A percentile compares a stretch with the other conserved stretches of the same genome.
These are phyloP conservation scores for Poeciliopsis turneri DNA, from an alignment of 2,797 vertebrate genomes.

Conservation along the genomic window DNA sequence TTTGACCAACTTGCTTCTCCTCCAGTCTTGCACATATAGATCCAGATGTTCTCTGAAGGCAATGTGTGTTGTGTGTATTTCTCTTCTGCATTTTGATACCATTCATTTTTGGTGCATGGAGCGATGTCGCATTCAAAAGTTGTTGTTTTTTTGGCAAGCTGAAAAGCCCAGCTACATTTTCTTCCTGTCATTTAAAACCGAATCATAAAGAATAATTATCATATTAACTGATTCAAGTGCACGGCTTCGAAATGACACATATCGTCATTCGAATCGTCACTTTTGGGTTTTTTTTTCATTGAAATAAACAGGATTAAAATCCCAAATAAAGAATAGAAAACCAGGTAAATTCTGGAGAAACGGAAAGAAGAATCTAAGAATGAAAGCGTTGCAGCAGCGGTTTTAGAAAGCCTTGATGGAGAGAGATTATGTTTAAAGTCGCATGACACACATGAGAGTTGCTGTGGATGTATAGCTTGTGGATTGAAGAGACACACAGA, in stretches of 20 bases:
- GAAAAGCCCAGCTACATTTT: background rate
- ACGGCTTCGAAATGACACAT: background rate
- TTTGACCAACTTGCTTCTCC: too few relatives aligned
- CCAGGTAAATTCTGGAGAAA: background rate
- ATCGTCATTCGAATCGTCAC: background rate
- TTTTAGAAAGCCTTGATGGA: background rate
- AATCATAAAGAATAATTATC: background rate
- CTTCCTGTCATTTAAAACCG: background rate
- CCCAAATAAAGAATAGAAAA: background rate
- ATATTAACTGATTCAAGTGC: background rate
- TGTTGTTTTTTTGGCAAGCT: background rate
- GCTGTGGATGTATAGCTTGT: background rate
- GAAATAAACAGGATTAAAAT: background rate
- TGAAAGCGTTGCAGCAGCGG: background rate
- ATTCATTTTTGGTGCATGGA: background rate
- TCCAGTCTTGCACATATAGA: too few relatives aligned
- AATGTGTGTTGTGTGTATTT: background rate
- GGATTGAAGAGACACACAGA: conserved; percentile 32
- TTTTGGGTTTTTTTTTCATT: background rate
- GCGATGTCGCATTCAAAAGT: background rate
- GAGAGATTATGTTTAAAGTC: background rate
- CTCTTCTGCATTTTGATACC: background rate
- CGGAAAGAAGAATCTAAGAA: background rate
- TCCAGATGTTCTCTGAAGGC: background rate
- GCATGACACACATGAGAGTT: background rate